These are phyloP conservation scores for Recurvirostra avosetta DNA, from an alignment of 2,113 vertebrate genomes.

Conservation along the genomic window DNA sequence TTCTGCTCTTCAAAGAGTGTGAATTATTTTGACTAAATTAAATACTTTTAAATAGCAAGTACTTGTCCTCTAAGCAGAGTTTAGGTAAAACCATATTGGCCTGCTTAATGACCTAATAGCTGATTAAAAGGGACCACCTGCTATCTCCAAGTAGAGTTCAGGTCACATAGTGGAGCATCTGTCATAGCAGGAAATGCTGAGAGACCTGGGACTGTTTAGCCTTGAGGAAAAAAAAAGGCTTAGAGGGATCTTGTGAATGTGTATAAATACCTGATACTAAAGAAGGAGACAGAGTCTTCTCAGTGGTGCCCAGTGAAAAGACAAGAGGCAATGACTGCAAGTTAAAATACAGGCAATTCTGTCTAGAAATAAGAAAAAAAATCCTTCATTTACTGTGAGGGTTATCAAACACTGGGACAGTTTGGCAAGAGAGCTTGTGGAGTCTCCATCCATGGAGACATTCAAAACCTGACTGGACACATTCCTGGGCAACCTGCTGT, in stretches of 20 bases:
- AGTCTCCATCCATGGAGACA: not conserved
- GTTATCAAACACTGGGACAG: not conserved
- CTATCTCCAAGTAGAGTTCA: not conserved
- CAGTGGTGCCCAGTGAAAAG: not conserved
- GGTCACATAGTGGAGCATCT: not conserved
- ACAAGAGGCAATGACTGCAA: not conserved
- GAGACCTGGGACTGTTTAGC: not conserved
- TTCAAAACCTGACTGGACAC: not conserved
- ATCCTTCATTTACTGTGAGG: not conserved
- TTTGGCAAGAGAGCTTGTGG: not conserved
- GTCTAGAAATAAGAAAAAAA: not conserved
- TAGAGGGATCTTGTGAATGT: not conserved
- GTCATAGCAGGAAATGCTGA: not conserved
- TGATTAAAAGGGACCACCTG: not conserved
- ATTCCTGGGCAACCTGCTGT: not conserved
- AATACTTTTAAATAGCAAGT: not conserved
- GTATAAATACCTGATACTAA: not conserved
- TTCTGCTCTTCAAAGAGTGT: not conserved
- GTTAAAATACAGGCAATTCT: not conserved
- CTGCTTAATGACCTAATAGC: not conserved
- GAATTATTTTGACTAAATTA: not conserved
- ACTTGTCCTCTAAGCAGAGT: not conserved
- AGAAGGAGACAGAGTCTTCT: not conserved
- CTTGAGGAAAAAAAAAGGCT: not conserved
- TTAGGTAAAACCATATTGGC: not conserved